Conservation (phyloP, 64 coral and sea anemone species). For the Orbicella faveolata region DNA sequence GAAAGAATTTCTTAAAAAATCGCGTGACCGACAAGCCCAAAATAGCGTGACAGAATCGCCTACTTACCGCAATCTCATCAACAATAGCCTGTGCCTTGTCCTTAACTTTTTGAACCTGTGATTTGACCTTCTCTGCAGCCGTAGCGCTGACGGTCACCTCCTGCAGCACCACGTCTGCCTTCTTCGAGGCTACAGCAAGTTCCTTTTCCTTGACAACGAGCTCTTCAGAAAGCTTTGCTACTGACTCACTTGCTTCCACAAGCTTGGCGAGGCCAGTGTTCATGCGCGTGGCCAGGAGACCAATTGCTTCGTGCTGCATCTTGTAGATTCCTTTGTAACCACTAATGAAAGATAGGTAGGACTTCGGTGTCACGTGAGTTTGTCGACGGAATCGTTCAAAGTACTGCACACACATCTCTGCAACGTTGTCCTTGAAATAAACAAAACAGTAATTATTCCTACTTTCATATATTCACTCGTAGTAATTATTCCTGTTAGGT, state of each 20-base stretch:
- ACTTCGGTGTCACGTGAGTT: slow-evolving; percentile 95
- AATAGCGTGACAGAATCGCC: background rate
- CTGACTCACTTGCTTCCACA: slow-evolving; percentile 94
- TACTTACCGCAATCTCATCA: slow-evolving; percentile 95
- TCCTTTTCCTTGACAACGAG: slow-evolving; percentile 97
- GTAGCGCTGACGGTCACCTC: slow-evolving; percentile 93
- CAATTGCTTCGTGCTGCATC: slow-evolving; percentile 84
- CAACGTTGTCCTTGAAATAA: slow-evolving; percentile 84
- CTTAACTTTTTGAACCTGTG: slow-evolving; percentile 99
- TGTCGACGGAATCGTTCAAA: slow-evolving; percentile 97
- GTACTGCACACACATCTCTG: slow-evolving; percentile 91
- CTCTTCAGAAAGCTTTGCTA: slow-evolving; percentile 95
- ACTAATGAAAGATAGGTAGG: slow-evolving; percentile 88
- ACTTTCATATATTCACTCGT: too few relatives aligned
- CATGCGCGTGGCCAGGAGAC: slow-evolving; percentile 75
- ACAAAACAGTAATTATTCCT: background rate
- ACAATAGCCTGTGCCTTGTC: slow-evolving; percentile 99
- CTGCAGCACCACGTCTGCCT: slow-evolving; percentile 92
- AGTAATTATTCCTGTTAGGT: too few relatives aligned
- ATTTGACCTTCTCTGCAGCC: slow-evolving; percentile 96
- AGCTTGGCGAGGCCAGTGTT: slow-evolving; percentile 71
- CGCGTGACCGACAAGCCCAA: background rate
- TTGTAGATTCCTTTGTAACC: slow-evolving; percentile 95
- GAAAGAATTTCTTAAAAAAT: too few relatives aligned
- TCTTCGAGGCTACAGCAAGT: slow-evolving; percentile 96